Base-by-base conservation (phyloP, 2,113 vertebrate genomes). In the Fulica atra region DNA sequence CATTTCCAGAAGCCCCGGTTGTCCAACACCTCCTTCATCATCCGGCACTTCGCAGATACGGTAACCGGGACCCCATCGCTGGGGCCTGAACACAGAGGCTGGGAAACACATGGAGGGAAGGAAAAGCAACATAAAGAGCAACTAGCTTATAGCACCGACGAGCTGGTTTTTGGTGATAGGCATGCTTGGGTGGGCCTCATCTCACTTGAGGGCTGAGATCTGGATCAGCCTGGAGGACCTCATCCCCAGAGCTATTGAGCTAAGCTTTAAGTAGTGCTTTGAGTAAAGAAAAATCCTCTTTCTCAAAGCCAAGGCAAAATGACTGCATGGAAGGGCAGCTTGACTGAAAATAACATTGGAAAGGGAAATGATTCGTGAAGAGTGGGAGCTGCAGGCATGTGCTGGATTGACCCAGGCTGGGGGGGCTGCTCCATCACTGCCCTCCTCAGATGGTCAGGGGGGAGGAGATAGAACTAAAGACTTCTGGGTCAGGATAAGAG, bases 1-100 rank as follows among this genome's bases (percentile, higher is more conserved):
- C 93, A 93, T 73, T 96, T 96, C 92, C 89, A 96, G 92, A 96
- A 96, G 26, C 95, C 96, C 0, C 93, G 95, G 7, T 93, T 95
- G 33, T 96, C 96, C 78, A 96, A 89, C 87, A 87, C 84, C 65
- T 96, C 95, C 69, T 96, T 96, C 87, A 93, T 96, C 6, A 0
- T 96, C 70, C 33, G 87, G 14, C 96, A 96, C 89, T 96, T 96
- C 0, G 81, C 96, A 0, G 95, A 96, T 16, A 96, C 91, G 96
- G 96, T 96, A 81, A 51, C 38, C 0, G 0, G 24, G 5, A 0
- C 0, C 20, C 9, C 1, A 2, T 15, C 5, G 11, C n/a, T 61
- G 48, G 50, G 69, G 33, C 4, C 23, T 33, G 26, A 25, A 38
- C 0, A 3, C 11, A 16, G 66, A 38, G 63, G 5, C n/a, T 2